Base-by-base conservation (phyloP, 2,113 vertebrate genomes). In the Xiphias gladius region DNA sequence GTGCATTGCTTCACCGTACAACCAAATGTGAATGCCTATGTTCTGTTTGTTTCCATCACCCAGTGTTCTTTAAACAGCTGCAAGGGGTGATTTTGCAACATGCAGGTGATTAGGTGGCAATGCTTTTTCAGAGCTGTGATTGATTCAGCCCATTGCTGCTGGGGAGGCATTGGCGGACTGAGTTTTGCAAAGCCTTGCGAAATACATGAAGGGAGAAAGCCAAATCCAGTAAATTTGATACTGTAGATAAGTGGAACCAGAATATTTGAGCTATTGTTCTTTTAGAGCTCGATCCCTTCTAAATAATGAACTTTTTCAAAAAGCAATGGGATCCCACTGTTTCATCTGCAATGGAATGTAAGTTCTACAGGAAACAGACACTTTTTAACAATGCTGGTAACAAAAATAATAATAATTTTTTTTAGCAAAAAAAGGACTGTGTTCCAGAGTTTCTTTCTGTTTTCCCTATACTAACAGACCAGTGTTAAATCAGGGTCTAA, bases 181-280 rank as follows among this genome's bases (percentile, higher is more conserved):
- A 78, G 76, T 85, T n/a, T 85, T 88, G 79, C 59, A 84, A 67
- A 73, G 82, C 82, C 50, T 88, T 90, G 75, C 67, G 54, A 86
- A 92, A 92, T 79, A 64, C 46, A 19, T 12, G 46, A 79, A 69
- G 39, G 26, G 58, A 71, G n/a, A 43, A 63, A 68, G 82, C 79
- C 90, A 91, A 86, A 73, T 86, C 64, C 80, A 87, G 64, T 86
- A 81, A 84, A 90, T 71, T 55, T 84, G 39, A 88, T 84, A 86
- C 46, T 55, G 72, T 12, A 58, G 24, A 83, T 81, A 88, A 92
- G 65, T 88, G 76, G 58, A 91, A 90, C 64, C 86, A 86, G 83
- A 91, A 76, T 81, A 80, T 79, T 52, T 80, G 17, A 71, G 37
- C 58, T 24, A 68, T 87, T 86, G 73, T 80, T 76, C 69, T 77